Evolutionary conservation across 2,113 vertebrate species (phyloP).

Genomic region (Gallinago undulata): DNA sequence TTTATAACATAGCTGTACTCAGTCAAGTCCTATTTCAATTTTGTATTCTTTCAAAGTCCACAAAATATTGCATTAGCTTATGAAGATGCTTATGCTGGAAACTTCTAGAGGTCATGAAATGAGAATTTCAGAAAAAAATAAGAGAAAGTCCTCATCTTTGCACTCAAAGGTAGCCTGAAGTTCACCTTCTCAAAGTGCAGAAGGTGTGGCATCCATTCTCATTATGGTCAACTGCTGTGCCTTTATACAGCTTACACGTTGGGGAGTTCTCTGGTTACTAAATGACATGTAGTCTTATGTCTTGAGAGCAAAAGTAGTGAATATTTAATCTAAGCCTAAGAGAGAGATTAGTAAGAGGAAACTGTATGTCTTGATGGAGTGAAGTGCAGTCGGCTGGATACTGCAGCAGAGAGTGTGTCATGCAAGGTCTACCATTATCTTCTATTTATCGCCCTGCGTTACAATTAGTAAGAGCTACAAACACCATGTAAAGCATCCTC

Average conservation of each 20-base stretch:
- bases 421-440: background rate
- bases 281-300: background rate
- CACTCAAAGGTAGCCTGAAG: background rate
- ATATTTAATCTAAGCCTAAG: background rate
- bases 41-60: background rate
- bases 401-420: background rate
- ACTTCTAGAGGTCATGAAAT: background rate
- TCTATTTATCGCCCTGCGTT: background rate
- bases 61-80: background rate
- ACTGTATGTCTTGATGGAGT: background rate
- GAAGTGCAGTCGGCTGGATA: background rate
- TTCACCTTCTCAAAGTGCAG: background rate
- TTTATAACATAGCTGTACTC: background rate
- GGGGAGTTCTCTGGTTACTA: background rate
- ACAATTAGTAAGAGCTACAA: background rate
- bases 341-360: background rate
- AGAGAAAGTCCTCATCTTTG: background rate
- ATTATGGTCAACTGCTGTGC: background rate
- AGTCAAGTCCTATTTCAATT: background rate
- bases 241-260: background rate
- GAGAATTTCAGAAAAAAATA: background rate
- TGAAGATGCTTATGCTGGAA: background rate
- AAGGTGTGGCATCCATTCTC: background rate
- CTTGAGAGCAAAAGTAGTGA: background rate
- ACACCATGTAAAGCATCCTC: background rate